Base-by-base conservation (phyloP, 2,888 invertebrate species). In the Callyntrura guangdongensis region DNA sequence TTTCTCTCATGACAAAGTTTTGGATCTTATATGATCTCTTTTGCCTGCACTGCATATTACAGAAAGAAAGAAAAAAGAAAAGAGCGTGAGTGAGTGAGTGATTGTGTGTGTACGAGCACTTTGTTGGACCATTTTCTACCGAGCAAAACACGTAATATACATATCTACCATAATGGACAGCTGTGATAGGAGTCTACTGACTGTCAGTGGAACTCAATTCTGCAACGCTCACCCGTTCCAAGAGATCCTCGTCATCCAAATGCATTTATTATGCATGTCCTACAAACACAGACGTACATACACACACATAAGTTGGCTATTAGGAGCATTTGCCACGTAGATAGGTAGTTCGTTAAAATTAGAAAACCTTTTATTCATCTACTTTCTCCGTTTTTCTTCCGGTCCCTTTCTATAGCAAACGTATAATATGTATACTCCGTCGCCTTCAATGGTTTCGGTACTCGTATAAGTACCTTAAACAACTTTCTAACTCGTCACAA, bases 401-500 rank as follows among this genome's bases (percentile, higher is more conserved):
- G 36, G 27, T 82, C 22, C 6, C 6, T 6, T 36, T 36, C 36
- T 36, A 36, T 74, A n/a, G 20, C 25, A 25, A 6, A 20, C 0
- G 4, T 8, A 45, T 3, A 22, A 12, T 36, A 49, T 20, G 27
- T 17, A 12, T 49, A 74, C 85, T 47, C 83, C 81, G 69, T 83
- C 61, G 14, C 83, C 86, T 90, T 82, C 81, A 86, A 81, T 86
- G 45, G 79, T 83, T 36, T n/a, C n/a, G n/a, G n/a, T n/a, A n/a
- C 53, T 59, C 25, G 27, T 67, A 83, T 67, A 67, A 47, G 20
- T 22, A 64, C 47, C 14, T n/a, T 45, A 22, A 11, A 56, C 45
- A 69, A 69, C 45, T 69, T 69, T 69, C 69, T 69, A 45, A 45
- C 69, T 69, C 69, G 69, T 67, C 53, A 47, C 64, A 64, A 64